Evolutionary conservation across 2,113 vertebrate genomes (phyloP).

Genomic region (Corythoichthys haematopterus): DNA sequence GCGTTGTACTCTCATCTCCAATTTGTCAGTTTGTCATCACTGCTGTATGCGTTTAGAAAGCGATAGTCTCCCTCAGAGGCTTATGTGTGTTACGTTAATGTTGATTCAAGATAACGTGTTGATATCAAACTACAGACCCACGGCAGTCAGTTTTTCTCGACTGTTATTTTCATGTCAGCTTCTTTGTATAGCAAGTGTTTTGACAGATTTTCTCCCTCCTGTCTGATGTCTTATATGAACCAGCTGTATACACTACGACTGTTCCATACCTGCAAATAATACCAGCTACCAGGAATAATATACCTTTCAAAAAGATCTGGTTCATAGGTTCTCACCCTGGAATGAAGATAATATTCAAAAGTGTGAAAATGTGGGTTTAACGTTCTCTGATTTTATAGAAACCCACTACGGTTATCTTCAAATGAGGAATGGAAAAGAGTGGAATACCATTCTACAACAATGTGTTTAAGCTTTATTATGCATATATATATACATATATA

Average conservation of each 20-base stretch:
- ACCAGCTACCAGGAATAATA: constrained; percentile 10
- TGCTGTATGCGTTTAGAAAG: background rate
- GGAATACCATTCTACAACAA: too few species aligned
- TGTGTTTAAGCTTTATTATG: too few species aligned
- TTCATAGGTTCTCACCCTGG: background rate
- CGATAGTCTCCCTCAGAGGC: background rate
- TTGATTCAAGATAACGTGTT: background rate
- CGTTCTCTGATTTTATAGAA: background rate
- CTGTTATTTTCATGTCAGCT: constrained; percentile 5
- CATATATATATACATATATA: too few species aligned
- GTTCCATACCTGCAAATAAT: constrained; percentile 9
- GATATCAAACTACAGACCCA: background rate
- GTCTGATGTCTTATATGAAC: constrained; percentile 11
- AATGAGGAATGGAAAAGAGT: background rate
- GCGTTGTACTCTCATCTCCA: background rate
- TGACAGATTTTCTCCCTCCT: background rate
- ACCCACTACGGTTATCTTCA: background rate
- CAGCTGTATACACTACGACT: constrained; percentile 23
- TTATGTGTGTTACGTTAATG: background rate
- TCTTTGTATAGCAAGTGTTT: constrained; percentile 12
- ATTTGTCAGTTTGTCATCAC: constrained; percentile 1
- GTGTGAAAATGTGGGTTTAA: background rate
- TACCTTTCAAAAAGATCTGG: background rate
- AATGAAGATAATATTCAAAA: background rate
- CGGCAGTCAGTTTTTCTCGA: background rate